A percentile compares a stretch with the other conserved stretches of the same genome.
These are phyloP conservation scores for Panulirus ornatus DNA, from an alignment of 1,140 invertebrate genomes.

Conservation along the genomic window DNA sequence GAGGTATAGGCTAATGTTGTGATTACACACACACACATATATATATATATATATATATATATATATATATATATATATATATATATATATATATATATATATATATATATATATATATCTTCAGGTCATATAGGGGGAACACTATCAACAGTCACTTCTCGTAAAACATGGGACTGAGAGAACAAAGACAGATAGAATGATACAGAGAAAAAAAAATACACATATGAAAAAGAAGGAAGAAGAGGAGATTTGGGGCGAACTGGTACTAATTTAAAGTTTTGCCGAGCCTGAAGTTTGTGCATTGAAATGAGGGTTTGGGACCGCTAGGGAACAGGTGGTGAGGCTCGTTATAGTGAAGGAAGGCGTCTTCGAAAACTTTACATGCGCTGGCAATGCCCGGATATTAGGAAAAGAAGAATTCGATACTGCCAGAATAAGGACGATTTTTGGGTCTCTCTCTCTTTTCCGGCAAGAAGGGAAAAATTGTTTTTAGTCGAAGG, in stretches of 20 bases:
- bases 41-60: conserved; percentile 31
- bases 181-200: not conserved
- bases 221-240: not conserved
- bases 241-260: conserved; percentile 21
- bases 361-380: conserved; percentile 60
- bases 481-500: not conserved
- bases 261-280: conserved; percentile 72
- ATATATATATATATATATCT: conserved; percentile 8
- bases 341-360: conserved; percentile 67
- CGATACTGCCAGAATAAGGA: conserved; percentile 21
- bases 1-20: no score
- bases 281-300: conserved; percentile 62
- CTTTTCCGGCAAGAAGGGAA: not conserved
- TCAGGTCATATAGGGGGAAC: not conserved
- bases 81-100: conserved; percentile 33
- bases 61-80: conserved; percentile 21
- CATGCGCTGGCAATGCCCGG: conserved; percentile 60
- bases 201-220: not conserved
- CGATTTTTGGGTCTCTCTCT: not conserved
- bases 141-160: not conserved
- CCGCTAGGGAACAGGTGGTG: conserved; percentile 51
- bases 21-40: not conserved
- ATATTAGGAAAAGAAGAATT: conserved; percentile 66
- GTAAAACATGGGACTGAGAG: not conserved
- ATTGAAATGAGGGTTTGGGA: conserved; percentile 66